phyloP scores from a whole-genome alignment of 2,797 vertebrate species.

The Nyctalus aviator region DNA sequence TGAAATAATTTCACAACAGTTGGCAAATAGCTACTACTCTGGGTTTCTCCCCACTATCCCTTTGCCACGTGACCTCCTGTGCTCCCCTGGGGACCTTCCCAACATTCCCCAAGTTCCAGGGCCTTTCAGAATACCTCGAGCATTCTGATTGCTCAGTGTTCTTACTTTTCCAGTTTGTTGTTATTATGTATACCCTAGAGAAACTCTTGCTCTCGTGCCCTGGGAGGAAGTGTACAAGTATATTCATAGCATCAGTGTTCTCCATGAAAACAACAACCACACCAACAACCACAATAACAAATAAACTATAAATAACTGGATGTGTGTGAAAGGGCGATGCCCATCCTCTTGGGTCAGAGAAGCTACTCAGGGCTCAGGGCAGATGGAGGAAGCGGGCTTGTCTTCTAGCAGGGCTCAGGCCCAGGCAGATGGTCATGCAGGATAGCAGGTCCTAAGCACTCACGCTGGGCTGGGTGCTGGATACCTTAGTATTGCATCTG shows the following conservation, averaged over 20 bases:
- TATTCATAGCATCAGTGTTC: constrained; percentile 61
- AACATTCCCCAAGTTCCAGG: neutral
- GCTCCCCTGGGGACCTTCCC: neutral
- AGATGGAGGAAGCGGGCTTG: neutral
- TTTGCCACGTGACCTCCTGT: neutral
- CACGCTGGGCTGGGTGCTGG: neutral
- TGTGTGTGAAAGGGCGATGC: neutral
- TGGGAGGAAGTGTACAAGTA: neutral
- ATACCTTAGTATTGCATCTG: neutral
- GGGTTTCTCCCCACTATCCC: neutral
- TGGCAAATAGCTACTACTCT: neutral
- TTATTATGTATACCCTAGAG: neutral
- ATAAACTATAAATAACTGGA: constrained; percentile 61
- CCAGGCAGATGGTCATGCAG: neutral
- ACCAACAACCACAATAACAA: constrained; percentile 50
- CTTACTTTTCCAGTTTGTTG: neutral
- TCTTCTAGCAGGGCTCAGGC: neutral
- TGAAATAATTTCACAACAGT: neutral
- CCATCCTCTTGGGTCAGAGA: neutral
- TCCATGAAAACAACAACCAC: constrained; percentile 37
- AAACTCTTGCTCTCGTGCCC: constrained; percentile 27
- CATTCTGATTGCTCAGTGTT: neutral
- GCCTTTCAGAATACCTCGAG: neutral
- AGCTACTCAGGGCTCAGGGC: neutral
- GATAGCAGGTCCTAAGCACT: neutral